Percentiles rank a stretch among this genome's conserved stretches.
Evolutionary conservation across 1,140 invertebrate genomes (phyloP).

Genomic region (Drosophila auraria): DNA sequence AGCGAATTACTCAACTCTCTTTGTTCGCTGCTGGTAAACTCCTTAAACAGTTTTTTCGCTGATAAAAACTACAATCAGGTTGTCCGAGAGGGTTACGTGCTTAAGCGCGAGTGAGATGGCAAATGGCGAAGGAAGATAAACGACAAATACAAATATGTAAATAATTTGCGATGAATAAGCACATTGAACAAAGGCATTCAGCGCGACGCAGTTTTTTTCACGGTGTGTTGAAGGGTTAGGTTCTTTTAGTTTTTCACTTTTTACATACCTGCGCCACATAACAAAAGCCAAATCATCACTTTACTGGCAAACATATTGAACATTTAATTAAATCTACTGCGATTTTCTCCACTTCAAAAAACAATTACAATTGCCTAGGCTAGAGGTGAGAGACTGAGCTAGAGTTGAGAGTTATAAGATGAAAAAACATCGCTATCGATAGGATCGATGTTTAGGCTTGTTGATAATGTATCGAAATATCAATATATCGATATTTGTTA

Average conservation of each 20-base stretch:
- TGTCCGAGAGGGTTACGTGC: slow-evolving; percentile 58
- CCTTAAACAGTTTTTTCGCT: slow-evolving; percentile 7
- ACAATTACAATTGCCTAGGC: slow-evolving; percentile 4
- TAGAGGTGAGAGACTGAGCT: background rate
- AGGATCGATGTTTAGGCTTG: too few relatives aligned
- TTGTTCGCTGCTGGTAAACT: slow-evolving; percentile 33
- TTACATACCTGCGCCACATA: slow-evolving; percentile 64
- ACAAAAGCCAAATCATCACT: slow-evolving; percentile 57
- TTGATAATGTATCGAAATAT: too few relatives aligned
- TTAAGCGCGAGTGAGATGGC: slow-evolving; percentile 45
- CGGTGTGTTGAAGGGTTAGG: background rate
- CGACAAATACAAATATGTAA: slow-evolving; percentile 60
- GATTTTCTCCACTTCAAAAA: slow-evolving; percentile 24
- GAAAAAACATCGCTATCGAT: too few relatives aligned
- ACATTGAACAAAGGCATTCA: slow-evolving; percentile 69
- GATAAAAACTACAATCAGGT: slow-evolving; percentile 28
- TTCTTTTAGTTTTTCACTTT: slow-evolving; percentile 5
- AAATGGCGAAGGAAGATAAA: slow-evolving; percentile 21
- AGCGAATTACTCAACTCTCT: slow-evolving; percentile 8
- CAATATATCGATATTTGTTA: too few relatives aligned
- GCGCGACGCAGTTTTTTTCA: slow-evolving; percentile 32
- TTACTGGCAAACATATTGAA: slow-evolving; percentile 62
- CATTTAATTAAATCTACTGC: slow-evolving; percentile 1
- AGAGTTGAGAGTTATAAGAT: too few relatives aligned
- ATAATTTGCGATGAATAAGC: slow-evolving; percentile 73